Percentiles rank a stretch among this genome's conserved stretches.
Conservation (phyloP, 2,888 invertebrate genomes). For the Agapostemon virescens region DNA sequence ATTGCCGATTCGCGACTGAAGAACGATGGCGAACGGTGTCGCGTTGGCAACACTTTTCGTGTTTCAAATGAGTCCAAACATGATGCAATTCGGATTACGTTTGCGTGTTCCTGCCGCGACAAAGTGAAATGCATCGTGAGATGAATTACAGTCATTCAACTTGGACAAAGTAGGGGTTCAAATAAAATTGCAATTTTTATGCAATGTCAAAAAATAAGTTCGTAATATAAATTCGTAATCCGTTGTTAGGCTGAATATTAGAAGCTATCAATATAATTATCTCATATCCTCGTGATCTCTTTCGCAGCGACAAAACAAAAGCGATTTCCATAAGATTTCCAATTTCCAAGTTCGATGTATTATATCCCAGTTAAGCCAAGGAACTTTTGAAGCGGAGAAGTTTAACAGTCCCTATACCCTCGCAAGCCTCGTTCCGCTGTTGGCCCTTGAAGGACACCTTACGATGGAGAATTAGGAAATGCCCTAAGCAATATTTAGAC, state of each 20-base stretch:
- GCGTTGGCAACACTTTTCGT: no score
- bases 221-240: no score
- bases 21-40: no score
- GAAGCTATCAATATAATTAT: not conserved
- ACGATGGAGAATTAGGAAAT: not conserved
- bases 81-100: no score
- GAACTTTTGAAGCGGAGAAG: not conserved
- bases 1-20: no score
- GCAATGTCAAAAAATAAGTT: no score
- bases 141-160: no score
- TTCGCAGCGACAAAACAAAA: not conserved
- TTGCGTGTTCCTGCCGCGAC: no score
- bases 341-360: conserved; percentile 8
- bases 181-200: no score
- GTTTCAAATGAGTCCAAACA: no score
- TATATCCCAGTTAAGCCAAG: not conserved
- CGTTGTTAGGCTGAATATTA: not conserved
- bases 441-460: not conserved
- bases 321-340: not conserved
- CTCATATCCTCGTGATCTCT: not conserved
- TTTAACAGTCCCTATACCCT: not conserved
- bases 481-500: not conserved
- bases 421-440: not conserved
- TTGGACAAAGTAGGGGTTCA: no score
- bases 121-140: no score